A percentile compares a stretch with the other conserved stretches of the same genome.
phyloP scores from a whole-genome alignment of 2,888 invertebrate species.

The Xestia ashworthii region DNA sequence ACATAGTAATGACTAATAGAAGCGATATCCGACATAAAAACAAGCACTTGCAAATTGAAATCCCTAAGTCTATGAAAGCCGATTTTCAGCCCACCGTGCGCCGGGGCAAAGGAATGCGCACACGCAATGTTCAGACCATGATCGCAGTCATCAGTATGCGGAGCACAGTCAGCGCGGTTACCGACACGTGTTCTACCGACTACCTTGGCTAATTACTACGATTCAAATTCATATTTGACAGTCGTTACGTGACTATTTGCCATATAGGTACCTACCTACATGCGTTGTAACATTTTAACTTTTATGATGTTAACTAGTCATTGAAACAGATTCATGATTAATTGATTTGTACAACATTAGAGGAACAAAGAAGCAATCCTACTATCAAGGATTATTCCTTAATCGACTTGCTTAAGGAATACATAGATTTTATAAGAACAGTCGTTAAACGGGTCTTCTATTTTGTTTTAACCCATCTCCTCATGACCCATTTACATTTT shows the following conservation, averaged over 20 bases:
- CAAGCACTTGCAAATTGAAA: too few species aligned
- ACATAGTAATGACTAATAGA: too few species aligned
- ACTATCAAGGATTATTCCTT: neutral
- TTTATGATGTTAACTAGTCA: neutral
- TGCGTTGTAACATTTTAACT: conserved; percentile 17
- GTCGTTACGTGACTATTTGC: conserved; percentile 71
- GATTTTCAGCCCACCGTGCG: too few species aligned
- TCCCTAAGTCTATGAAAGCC: too few species aligned
- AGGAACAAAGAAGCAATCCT: conserved; percentile 9
- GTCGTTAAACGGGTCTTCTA: conserved; percentile 19
- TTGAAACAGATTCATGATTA: neutral
- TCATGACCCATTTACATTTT: conserved; percentile 5
- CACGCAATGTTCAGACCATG: conserved; percentile 79
- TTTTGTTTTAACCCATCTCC: conserved; percentile 25
- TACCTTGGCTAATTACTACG: conserved; percentile 84
- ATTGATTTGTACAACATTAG: neutral
- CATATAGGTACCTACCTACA: too few species aligned
- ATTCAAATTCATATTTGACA: conserved; percentile 77
- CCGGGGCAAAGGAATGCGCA: conserved; percentile 80
- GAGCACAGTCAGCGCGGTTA: conserved; percentile 78
- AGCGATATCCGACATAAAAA: too few species aligned
- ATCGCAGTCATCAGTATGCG: conserved; percentile 83
- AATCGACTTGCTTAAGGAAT: neutral
- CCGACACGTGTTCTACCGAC: conserved; percentile 83
- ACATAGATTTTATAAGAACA: conserved; percentile 9